Evolutionary conservation across 1,140 invertebrate genomes (phyloP).

Genomic region (Cheumatopsyche charites): DNA sequence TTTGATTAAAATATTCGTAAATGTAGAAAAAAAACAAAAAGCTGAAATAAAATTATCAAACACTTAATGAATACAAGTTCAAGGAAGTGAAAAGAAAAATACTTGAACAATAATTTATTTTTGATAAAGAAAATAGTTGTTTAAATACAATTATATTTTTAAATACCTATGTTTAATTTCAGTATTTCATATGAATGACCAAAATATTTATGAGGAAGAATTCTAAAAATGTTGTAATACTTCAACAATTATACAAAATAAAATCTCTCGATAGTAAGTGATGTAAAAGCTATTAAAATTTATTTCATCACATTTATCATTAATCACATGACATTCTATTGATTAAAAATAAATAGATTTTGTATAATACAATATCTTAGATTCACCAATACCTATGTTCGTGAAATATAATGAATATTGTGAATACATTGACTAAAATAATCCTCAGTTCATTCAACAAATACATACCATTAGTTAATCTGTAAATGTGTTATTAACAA

Average conservation of each 20-base stretch:
- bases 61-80: too few relatives aligned
- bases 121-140: conserved; percentile 42
- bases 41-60: too few relatives aligned
- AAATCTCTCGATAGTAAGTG: conserved; percentile 4
- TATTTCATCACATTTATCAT: conserved; percentile 37
- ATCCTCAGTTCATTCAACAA: too few relatives aligned
- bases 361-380: conserved; percentile 10
- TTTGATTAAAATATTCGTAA: too few relatives aligned
- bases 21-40: too few relatives aligned
- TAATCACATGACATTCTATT: conserved; percentile 33
- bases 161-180: conserved; percentile 24
- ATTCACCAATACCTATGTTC: background rate
- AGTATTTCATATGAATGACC: conserved; percentile 2
- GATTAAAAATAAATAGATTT: conserved; percentile 25
- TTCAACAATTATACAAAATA: conserved; percentile 22
- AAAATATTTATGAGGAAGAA: conserved; percentile 19
- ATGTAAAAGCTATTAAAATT: conserved; percentile 9
- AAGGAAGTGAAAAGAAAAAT: too few relatives aligned
- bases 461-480: too few relatives aligned
- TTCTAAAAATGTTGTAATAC: background rate
- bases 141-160: conserved; percentile 41
- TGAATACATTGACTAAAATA: too few relatives aligned
- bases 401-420: too few relatives aligned
- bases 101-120: conserved; percentile 41
- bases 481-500: too few relatives aligned